Conservation (phyloP, 1,140 invertebrate genomes). For the Leptoteleia sp. region DNA sequence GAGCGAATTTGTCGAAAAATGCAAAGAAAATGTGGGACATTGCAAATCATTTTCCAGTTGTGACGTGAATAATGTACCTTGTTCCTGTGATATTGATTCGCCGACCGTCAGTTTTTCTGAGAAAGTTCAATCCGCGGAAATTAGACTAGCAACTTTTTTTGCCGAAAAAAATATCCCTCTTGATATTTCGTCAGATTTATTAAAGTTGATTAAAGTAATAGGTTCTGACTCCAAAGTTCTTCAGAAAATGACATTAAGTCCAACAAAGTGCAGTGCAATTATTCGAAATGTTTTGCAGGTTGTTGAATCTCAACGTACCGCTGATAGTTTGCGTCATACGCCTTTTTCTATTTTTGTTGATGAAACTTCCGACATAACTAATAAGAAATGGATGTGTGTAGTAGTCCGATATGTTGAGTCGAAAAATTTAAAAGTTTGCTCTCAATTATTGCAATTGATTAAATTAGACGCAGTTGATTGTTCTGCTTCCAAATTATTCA, state of each 20-base stretch:
- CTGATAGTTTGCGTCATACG: background rate
- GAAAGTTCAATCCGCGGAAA: too few relatives aligned
- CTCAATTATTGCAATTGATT: slow-evolving; percentile 3
- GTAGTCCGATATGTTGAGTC: background rate
- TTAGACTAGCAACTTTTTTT: slow-evolving; percentile 23
- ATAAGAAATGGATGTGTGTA: slow-evolving; percentile 3
- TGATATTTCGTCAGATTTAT: background rate
- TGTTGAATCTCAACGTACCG: slow-evolving; percentile 1
- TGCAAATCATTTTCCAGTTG: too few relatives aligned
- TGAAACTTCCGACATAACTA: slow-evolving; percentile 14
- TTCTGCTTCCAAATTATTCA: slow-evolving; percentile 1
- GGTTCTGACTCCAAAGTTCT: slow-evolving; percentile 8
- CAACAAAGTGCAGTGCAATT: slow-evolving; percentile 22
- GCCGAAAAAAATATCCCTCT: slow-evolving; percentile 41
- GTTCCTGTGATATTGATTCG: too few relatives aligned
- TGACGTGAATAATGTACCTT: too few relatives aligned
- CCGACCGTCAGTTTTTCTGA: too few relatives aligned
- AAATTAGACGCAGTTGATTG: slow-evolving; percentile 15
- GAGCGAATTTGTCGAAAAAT: too few relatives aligned
- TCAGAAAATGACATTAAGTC: slow-evolving; percentile 12
- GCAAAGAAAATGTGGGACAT: too few relatives aligned
- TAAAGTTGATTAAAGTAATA: slow-evolving; percentile 19
- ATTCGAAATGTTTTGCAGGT: slow-evolving; percentile 13
- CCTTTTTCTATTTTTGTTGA: slow-evolving; percentile 11
- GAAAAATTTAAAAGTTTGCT: background rate